Conservation (phyloP, 2,113 vertebrate genomes). For the Glaucomys volans region DNA sequence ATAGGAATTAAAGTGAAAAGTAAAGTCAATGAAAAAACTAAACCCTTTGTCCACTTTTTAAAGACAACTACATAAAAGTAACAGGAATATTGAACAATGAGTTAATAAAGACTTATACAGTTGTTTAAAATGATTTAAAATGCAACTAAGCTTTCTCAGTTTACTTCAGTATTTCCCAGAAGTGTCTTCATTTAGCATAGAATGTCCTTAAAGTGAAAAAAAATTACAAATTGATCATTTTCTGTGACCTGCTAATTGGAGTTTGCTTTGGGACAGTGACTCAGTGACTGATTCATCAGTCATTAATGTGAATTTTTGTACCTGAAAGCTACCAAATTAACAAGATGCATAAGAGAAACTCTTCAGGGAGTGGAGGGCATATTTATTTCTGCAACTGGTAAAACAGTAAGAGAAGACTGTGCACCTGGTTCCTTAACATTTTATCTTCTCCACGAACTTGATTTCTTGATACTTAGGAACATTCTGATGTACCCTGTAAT, state of each 20-base stretch:
- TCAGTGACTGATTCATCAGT: conserved; percentile 39
- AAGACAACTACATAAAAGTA: neutral
- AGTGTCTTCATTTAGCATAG: neutral
- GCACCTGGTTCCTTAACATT: conserved; percentile 9
- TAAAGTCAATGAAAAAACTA: conserved; percentile 1
- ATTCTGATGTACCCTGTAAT: conserved; percentile 80
- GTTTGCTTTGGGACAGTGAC: conserved; percentile 52
- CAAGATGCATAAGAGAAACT: neutral
- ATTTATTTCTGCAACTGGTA: neutral
- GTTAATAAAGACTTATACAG: conserved; percentile 9
- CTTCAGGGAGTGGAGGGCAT: neutral
- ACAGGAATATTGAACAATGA: conserved; percentile 5
- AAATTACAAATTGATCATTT: neutral
- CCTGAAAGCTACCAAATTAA: conserved; percentile 25
- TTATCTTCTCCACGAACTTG: conserved; percentile 23
- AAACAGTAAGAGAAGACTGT: neutral
- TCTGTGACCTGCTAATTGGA: conserved; percentile 40
- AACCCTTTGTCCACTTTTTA: neutral
- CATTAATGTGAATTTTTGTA: conserved; percentile 42
- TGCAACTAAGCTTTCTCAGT: neutral
- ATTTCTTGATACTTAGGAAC: conserved; percentile 25
- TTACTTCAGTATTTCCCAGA: neutral
- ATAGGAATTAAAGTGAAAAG: conserved; percentile 23
- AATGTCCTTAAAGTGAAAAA: conserved; percentile 5
- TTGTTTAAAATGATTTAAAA: conserved; percentile 39